Evolutionary conservation across 2,113 vertebrate species (phyloP), one percentile per base, ranked within the genome.

Genomic region (Willisornis vidua): DNA sequence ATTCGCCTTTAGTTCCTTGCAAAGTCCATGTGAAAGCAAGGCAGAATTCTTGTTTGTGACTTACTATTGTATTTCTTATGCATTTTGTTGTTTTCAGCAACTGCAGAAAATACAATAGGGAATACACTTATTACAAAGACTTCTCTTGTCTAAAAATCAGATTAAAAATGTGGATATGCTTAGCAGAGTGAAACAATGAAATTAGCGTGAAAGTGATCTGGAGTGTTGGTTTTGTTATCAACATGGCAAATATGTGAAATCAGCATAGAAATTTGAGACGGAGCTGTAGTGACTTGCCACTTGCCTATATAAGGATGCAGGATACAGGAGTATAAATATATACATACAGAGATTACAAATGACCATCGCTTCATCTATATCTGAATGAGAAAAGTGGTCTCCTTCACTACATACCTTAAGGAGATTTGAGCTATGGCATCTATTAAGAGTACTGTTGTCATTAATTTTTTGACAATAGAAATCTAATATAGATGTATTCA

Each of bases 381-480:
- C n/a, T 29, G 33, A 89, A 76, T 65, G 61, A 73, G 46, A 86
- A 95, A 95, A 84, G 43, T 29, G 26, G 14, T 86, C 55, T 78
- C 76, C 84, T 61, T 95, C 10, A 3, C 35, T 68, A 83, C 6
- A 14, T 35, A 59, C 43, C 71, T 91, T 93, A 94, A 96, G 87
- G 94, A 95, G 96, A 87, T 95, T 16, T 67, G 86, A 95, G 75
- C 59, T 95, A 78, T 37, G 37, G 19, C 20, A 45, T 52, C 85
- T 85, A 5, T 46, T 70, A 57, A 77, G 2, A 14, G 57, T 78
- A 62, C 43, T 73, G 24, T 81, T 89, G 22, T 65, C 79, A 67
- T 70, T 97, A 14, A 78, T 77, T 92, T 95, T 94, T 37, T 86
- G 74, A 79, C 90, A 93, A 16, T 33, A 95, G 85, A 90, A 96